Evolutionary conservation across 2,888 invertebrate genomes (phyloP), one percentile per base, ranked within the genome.

Genomic region (Pocota personata): DNA sequence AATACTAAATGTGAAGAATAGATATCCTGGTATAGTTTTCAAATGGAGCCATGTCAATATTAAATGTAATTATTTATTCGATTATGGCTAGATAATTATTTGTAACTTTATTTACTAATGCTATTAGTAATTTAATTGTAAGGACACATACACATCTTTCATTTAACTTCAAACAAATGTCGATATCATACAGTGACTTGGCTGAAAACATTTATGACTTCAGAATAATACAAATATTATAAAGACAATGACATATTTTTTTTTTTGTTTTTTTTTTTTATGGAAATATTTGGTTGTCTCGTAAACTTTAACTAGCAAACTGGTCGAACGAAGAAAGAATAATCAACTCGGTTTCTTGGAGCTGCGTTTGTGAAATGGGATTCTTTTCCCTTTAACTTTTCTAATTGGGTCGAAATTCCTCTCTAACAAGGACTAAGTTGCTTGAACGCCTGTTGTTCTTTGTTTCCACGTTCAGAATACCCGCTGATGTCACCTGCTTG

Each of bases 401-500:
- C 90, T 90, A 90, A 90, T 90, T 90, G 90, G 90, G 90, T 90
- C 89, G 89, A 91, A 90, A 90, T 90, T 90, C 90, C 90, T 90
- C 88, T 90, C 90, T 91, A 90, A 90, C 90, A 90, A 88, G 89
- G 89, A 89, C 88, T 89, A 30, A 62, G 52, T 75, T 60, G 21
- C 67, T 27, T 40, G 52, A 80, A 75, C 46, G 58, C 14, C 66
- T 40, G 48, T 16, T 64, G 43, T 24, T 79, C 12, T 66, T 67
- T 60, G 30, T 52, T 75, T 67, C 55, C 19, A 40, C 27, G 14
- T 50, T 30, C 52, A 35, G 40, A 52, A 67, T 67, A 67, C 27
- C 52, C 52, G 24, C 16, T 75, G 52, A 55, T 82, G 55, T 52
- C 75, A 62, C 43, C 67, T 75, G 73, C 60, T 67, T 37, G 37